Base-by-base conservation (phyloP, 2,113 vertebrate genomes). In the Syngnathus floridae region DNA sequence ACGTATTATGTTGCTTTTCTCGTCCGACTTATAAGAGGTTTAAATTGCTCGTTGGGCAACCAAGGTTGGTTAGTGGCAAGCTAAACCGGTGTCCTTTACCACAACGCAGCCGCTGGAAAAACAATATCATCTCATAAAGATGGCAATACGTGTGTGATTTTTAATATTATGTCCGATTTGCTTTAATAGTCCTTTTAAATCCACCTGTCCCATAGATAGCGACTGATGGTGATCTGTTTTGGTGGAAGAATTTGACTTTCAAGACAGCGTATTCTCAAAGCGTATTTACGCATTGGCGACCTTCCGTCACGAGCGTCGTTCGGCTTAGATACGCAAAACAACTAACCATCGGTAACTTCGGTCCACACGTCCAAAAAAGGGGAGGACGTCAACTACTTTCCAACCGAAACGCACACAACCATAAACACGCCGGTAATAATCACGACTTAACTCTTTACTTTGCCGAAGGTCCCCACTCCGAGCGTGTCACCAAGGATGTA, bases 371-470 rank as follows among this genome's bases (percentile, higher is more conserved):
- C 10, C 38, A 43, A 61, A 61, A 61, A 41, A 17, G 40, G 21
- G 13, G n/a, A 19, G 11, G 12, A 65, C 64, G 66, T 78, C 19
- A 57, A 76, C 69, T 63, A 70, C 71, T 77, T 81, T 36, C 13
- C n/a, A 40, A 45, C 60, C 63, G 36, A 57, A 36, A 26, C 59
- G 9, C 63, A 19, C 67, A 38, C 65, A 52, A 21, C 64, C 62
- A 36, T 38, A 26, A 60, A 74, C 64, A 72, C 48, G 38, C 9
- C 31, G 12, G n/a, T 45, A 36, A 35, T 9, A 16, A 66, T 68
- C 64, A 69, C 11, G 72, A 96, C 96, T 96, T 92, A 97, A 94
- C 96, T 94, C 93, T 98, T 98, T 72, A 98, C 96, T 97, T 98
- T 98, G 77, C 95, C 95, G 86, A 98, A 98, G 70, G 96, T 98